A percentile compares a stretch with the other conserved stretches of the same genome.
Conservation (phyloP, 2,113 vertebrate genomes). For the Neodontobutis hainanensis region DNA sequence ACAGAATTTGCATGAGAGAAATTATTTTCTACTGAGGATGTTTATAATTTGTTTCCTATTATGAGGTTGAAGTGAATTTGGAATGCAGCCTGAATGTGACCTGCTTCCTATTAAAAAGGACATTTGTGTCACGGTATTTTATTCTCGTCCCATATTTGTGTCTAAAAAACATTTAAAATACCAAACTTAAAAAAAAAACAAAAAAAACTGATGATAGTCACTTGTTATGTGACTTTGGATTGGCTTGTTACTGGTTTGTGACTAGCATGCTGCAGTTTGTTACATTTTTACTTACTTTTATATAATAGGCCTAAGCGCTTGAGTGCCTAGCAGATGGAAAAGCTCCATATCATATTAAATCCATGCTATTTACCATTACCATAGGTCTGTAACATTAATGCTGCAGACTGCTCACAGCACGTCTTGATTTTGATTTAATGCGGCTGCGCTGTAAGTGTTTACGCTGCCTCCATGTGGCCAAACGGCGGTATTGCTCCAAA, state of each 20-base stretch:
- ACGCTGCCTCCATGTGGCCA: conserved; percentile 53
- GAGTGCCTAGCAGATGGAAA: too few species aligned
- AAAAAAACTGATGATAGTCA: too few species aligned
- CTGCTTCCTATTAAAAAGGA: conserved; percentile 81
- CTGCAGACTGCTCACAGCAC: not conserved
- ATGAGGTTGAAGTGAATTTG: conserved; percentile 67
- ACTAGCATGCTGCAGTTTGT: too few species aligned
- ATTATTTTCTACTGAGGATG: conserved; percentile 81
- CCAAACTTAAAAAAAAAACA: too few species aligned
- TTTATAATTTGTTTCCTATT: conserved; percentile 80
- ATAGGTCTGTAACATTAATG: not conserved
- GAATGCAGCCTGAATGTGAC: conserved; percentile 78
- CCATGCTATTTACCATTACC: too few species aligned
- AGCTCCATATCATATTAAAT: too few species aligned
- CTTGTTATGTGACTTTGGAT: too few species aligned
- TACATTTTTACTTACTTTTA: too few species aligned
- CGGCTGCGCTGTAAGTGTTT: conserved; percentile 1
- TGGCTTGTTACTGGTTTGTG: too few species aligned
- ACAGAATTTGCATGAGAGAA: conserved; percentile 78
- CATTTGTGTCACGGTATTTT: conserved; percentile 67
- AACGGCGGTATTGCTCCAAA: not conserved
- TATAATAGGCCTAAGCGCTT: too few species aligned
- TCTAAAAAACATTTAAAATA: too few species aligned
- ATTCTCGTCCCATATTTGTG: too few species aligned
- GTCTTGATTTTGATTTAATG: not conserved